Evolutionary conservation across 2,113 vertebrate species (phyloP).

Genomic region (Panurus biarmicus): DNA sequence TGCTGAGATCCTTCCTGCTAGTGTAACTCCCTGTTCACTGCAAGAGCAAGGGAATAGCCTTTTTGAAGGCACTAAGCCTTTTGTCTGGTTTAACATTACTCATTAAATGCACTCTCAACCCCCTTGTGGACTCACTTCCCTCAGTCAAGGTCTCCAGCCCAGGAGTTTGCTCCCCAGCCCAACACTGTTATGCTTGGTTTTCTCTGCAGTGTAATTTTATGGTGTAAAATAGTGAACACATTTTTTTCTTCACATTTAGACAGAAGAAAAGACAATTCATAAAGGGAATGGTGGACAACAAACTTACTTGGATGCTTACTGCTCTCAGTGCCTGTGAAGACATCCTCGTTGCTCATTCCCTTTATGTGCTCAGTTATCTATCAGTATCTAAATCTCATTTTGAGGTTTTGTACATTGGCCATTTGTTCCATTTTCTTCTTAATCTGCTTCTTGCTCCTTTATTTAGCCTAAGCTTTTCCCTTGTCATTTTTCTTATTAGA

Average conservation of each 20-base stretch:
- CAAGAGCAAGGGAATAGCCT: not conserved
- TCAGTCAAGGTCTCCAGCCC: not conserved
- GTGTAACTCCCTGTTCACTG: not conserved
- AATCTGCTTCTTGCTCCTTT: not conserved
- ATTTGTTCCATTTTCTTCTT: not conserved
- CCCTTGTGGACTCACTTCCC: not conserved
- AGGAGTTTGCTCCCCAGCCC: not conserved
- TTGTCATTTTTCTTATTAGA: not conserved
- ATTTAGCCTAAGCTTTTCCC: not conserved
- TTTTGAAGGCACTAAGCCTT: not conserved
- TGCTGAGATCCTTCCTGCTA: accelerated
- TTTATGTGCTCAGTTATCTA: not conserved
- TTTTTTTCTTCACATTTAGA: not conserved
- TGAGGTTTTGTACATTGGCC: not conserved
- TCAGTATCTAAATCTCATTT: not conserved
- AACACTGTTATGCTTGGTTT: not conserved
- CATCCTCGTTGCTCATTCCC: not conserved
- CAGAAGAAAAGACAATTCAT: not conserved
- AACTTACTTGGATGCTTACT: not conserved
- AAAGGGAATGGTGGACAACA: not conserved
- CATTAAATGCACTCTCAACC: not conserved
- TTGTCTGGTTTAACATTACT: not conserved
- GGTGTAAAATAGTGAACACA: not conserved
- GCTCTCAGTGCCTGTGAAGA: not conserved
- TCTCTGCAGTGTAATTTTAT: not conserved